Percentiles rank a stretch among this genome's conserved stretches.
Evolutionary conservation across 2,888 invertebrate genomes (phyloP).

Genomic region (Thymelicus acteon): DNA sequence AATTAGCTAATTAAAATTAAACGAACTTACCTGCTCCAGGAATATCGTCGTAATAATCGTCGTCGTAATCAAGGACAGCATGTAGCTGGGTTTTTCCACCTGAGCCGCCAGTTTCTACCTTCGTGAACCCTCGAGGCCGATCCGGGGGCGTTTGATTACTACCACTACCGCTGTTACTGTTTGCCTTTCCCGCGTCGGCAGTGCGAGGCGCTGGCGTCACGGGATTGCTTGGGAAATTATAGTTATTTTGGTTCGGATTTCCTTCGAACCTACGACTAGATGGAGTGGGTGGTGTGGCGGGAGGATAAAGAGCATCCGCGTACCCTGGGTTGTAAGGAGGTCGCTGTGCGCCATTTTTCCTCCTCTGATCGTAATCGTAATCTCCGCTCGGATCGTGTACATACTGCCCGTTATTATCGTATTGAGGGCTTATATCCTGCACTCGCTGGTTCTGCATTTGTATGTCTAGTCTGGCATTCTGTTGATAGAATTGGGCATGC

Average conservation of each 20-base stretch:
- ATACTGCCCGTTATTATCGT: slow-evolving; percentile 75
- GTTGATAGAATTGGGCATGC: slow-evolving; percentile 73
- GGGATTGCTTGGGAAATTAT: slow-evolving; percentile 62
- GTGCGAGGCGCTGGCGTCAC: slow-evolving; percentile 53
- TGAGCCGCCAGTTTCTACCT: slow-evolving; percentile 83
- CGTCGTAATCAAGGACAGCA: slow-evolving; percentile 90
- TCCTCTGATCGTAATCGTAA: slow-evolving; percentile 77
- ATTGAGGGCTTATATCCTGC: slow-evolving; percentile 68
- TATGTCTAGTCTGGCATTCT: slow-evolving; percentile 70
- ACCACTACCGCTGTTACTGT: slow-evolving; percentile 65
- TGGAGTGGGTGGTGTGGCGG: slow-evolving; percentile 62
- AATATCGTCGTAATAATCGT: slow-evolving; percentile 86
- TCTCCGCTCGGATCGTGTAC: slow-evolving; percentile 77
- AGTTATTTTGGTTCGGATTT: slow-evolving; percentile 68
- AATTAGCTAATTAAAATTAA: neutral
- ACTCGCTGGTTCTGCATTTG: slow-evolving; percentile 73
- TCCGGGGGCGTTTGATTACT: slow-evolving; percentile 71
- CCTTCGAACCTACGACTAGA: slow-evolving; percentile 77
- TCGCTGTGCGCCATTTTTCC: slow-evolving; percentile 53
- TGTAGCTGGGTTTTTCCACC: slow-evolving; percentile 88
- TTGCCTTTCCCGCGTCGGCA: slow-evolving; percentile 75
- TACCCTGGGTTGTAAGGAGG: slow-evolving; percentile 69
- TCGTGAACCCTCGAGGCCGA: slow-evolving; percentile 87
- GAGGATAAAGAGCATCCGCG: slow-evolving; percentile 67
- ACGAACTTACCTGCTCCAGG: slow-evolving; percentile 75